Base-by-base conservation (phyloP, 37 sponge, comb jelly and placozoan genomes). In the Tethya wilhelma region DNA sequence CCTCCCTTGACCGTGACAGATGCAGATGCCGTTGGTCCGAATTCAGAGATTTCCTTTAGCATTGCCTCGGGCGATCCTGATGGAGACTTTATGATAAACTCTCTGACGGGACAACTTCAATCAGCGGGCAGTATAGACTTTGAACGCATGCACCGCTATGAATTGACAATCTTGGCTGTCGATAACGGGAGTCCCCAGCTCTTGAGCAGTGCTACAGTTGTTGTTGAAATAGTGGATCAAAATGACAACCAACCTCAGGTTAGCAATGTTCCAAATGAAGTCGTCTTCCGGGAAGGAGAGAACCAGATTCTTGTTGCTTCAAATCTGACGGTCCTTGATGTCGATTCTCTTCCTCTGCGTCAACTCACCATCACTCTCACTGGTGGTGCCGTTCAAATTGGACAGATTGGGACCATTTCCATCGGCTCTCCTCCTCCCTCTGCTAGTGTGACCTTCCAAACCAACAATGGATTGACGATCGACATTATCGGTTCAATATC, bases 231-330 rank as follows among this genome's bases (percentile, higher is more conserved):
- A 12, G 22, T 55, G 20, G 83, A 91, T 49, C 55, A 74, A 38
- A 91, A 91, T 69, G 91, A 91, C 59, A 81, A 91, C 59, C 59
- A 73, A 44, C 83, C 91, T 9, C 12, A 30, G 25, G 32, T 91
- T 1, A 0, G 42, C 0, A 39, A 45, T 1, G 33, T 63, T 1
- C 37, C 78, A 0, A 45, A 44, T 22, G 19, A 7, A 4, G 73
- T 73, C 6, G 20, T 40, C 19, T 91, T 91, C 59, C 57, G 69
- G 1, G 93, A 91, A 53, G 93, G 76, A 64, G 45, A 68, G 32
- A 64, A 62, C 0, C 4, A 56, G 4, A 22, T 91, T 22, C 17
- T 44, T 0, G 44, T 91, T 19, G 42, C 64, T 0, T 71, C 84
- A 31, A 43, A 60, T 30, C 31, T 80, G 4, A 45, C 31, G 26